A percentile compares a stretch with the other conserved stretches of the same genome.
These are phyloP conservation scores for Drosophila borborema DNA, from an alignment of 2,888 invertebrate genomes.

Conservation along the genomic window DNA sequence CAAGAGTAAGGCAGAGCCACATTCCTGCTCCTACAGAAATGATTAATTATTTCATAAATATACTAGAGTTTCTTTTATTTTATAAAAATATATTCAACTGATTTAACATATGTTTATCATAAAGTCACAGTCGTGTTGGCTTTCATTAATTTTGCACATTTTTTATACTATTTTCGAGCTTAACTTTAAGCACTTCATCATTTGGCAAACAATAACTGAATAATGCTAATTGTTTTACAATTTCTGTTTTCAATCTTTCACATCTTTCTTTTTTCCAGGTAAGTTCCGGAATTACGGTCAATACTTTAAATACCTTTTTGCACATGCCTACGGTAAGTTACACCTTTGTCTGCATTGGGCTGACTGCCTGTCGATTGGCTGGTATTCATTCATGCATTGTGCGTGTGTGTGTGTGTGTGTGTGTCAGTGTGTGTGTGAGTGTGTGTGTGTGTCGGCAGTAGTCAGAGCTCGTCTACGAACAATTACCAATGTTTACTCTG, in stretches of 20 bases:
- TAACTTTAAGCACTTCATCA: conserved; percentile 2
- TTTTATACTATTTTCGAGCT: background rate
- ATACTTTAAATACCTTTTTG: conserved; percentile 45
- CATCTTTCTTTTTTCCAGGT: conserved; percentile 51
- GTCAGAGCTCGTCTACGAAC: conserved; percentile 32
- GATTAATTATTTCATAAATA: no score
- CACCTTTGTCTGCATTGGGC: conserved; percentile 5
- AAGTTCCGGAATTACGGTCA: conserved; percentile 40
- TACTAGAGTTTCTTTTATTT: no score
- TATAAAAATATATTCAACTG: background rate
- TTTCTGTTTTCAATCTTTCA: conserved; percentile 13
- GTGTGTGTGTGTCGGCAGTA: background rate
- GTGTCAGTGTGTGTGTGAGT: background rate
- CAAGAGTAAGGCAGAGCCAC: no score
- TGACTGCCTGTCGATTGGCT: conserved; percentile 2
- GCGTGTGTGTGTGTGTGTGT: background rate
- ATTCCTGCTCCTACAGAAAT: no score
- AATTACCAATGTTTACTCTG: conserved; percentile 67
- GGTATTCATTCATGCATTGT: conserved; percentile 3
- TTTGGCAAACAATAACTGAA: conserved; percentile 6
- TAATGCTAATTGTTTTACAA: conserved; percentile 17
- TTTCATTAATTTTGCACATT: background rate
- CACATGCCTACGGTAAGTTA: conserved; percentile 55
- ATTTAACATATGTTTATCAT: background rate
- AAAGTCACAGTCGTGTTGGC: background rate